Conservation (phyloP, 2,888 invertebrate species). For the Chloromyia formosa region DNA sequence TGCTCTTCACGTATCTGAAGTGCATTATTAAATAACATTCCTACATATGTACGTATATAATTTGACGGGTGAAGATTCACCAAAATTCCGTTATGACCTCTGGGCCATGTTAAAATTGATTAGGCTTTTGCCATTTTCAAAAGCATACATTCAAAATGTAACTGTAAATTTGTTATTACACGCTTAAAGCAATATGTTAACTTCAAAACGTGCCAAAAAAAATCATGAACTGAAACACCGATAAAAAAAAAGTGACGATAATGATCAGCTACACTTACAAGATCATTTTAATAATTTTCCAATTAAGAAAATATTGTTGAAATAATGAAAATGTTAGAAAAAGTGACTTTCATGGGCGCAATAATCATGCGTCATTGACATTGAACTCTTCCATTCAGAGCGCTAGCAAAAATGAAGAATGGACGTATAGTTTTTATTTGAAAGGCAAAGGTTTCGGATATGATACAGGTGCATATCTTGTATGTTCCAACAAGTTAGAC, state of each 20-base stretch:
- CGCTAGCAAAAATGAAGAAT: no score
- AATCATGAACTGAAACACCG: background rate
- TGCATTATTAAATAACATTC: no score
- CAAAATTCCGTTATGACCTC: background rate
- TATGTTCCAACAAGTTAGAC: no score
- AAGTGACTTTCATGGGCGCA: background rate
- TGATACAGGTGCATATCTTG: no score
- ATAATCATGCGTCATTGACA: background rate
- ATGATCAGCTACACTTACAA: background rate
- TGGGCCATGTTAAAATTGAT: background rate
- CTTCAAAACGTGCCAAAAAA: background rate
- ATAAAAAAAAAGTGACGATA: background rate
- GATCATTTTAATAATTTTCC: constrained; percentile 5
- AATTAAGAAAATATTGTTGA: background rate
- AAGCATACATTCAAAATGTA: no score
- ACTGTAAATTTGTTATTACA: no score
- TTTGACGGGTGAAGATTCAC: no score
- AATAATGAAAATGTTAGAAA: background rate
- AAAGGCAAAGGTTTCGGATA: no score
- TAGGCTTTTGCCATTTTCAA: background rate
- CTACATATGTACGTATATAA: no score
- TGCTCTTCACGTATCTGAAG: no score
- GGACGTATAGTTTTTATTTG: no score
- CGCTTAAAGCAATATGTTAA: no score
- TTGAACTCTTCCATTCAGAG: constrained; percentile 3